Evolutionary conservation across 2,797 vertebrate genomes (phyloP).

Genomic region (Miopithecus talapoin): DNA sequence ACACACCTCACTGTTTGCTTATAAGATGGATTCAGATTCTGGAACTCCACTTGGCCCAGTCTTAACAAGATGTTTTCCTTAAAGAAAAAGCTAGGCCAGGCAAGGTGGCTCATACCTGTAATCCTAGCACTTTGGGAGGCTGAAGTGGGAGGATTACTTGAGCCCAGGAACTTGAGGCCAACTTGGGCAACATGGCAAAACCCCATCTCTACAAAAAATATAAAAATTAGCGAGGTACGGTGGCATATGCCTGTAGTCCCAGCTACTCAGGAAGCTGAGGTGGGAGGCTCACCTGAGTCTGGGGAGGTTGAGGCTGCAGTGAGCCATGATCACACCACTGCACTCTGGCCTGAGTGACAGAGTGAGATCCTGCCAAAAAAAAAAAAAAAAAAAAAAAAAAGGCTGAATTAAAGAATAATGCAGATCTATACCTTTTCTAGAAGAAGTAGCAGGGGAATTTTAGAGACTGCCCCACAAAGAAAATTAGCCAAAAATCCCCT

Average conservation of each 20-base stretch:
- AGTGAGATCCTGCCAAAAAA: background rate
- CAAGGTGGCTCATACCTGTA: background rate
- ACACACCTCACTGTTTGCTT: background rate
- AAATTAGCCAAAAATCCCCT: background rate
- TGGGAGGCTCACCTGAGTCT: background rate
- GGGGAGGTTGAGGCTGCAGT: background rate
- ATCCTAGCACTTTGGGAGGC: background rate
- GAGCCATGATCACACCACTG: background rate
- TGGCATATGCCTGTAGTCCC: background rate
- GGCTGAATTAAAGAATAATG: background rate
- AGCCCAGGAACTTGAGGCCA: background rate
- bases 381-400: too few relatives aligned
- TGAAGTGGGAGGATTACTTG: background rate
- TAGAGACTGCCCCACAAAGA: background rate
- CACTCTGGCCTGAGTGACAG: background rate
- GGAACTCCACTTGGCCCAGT: background rate
- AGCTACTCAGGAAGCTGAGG: background rate
- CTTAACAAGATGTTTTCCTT: background rate
- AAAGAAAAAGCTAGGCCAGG: background rate
- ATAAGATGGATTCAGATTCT: background rate
- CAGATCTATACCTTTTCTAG: background rate
- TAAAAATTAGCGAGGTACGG: background rate
- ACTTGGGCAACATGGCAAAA: background rate
- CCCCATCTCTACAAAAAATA: background rate
- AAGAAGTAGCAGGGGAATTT: background rate